Evolutionary conservation across 64 coral and sea anemone species (phyloP), one percentile per base, ranked within the genome.

Genomic region (Porites australiensis): DNA sequence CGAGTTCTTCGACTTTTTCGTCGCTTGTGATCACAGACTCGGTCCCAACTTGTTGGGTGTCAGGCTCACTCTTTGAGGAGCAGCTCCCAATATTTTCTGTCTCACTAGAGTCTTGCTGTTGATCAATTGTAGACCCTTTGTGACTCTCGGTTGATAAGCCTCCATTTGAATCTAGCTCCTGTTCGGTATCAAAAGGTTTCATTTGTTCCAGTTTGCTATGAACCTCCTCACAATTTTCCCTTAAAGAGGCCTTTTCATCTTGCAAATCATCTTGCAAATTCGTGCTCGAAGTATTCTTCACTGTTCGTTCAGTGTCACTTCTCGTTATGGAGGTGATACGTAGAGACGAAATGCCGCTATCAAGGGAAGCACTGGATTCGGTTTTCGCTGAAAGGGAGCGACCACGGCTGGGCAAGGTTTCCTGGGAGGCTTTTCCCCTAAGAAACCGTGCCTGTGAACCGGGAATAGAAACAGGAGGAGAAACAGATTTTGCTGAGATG

Each of bases 301-400:
- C 16, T 18, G 45, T 46, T 14, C 10, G 9, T 13, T 43, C 44
- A 45, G 8, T 19, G 44, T 19, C 52, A 46, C 11, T 69, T 69
- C 18, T 51, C 1, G 44, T 23, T 45, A n/a, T 84, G 47, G 8
- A 4, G 14, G 61, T 65, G 19, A 18, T 68, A 18, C 45, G 44
- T 9, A 68, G 14, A 12, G 62, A 68, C 51, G 81, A 84, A 50
- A 84, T 45, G 3, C 81, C 81, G 27, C 81, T 67, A 20, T 84
- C 81, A 68, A 6, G 3, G 27, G 43, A 74, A 74, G 16, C 77
- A 27, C 52, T 15, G 9, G 79, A 67, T 18, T 48, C 18, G 62
- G 81, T 68, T 46, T 84, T 46, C 9, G 43, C 43, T 63, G 81
- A 67, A 13, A 13, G 81, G 44, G 44, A 68, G 6, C 44, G 61